Evolutionary conservation across 2,888 invertebrate genomes (phyloP), one percentile per base, ranked within the genome.

Genomic region (Strigamia transsilvanica): DNA sequence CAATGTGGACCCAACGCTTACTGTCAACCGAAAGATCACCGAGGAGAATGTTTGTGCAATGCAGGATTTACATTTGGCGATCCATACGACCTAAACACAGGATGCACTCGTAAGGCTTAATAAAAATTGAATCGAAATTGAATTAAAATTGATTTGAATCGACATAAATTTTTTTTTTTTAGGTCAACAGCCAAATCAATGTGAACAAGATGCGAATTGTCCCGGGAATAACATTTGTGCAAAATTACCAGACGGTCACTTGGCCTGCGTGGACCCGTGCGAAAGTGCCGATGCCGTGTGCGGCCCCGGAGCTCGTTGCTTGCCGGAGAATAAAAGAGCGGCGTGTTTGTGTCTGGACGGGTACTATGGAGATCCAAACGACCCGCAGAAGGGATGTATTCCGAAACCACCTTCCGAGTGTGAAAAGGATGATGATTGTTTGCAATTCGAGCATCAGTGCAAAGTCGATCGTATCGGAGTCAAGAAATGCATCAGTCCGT

Each of bases 291-390:
- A 18, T 3, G 41, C 27, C 0, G 34, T 96, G 0, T 96, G 96
- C 87, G 95, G 93, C 7, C 93, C 94, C 86, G 95, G 93, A 13
- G 95, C 96, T 5, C 93, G 94, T 86, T 97, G 97, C 86, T 90
- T 96, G 77, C 96, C 96, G 86, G 92, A 93, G 86, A 93, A 94
- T 87, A 80, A 73, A 18, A 34, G 80, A 34, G 79, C 83, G 13
- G 34, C 78, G 13, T 83, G 80, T 61, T 83, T 84, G 83, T 84
- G 85, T 83, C 5, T 85, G 84, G 83, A 83, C 82, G 73, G 84
- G 80, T 82, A 84, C 27, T 85, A 27, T 80, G 84, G 82, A 83
- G 85, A 84, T 80, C 82, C 82, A 79, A 84, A 83, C 73, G 84
- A 85, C 83, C 84, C 84, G 9, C 80, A 83, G 34, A 84, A 84